Base-by-base conservation (phyloP, 2,888 invertebrate genomes). In the Harpagoxenus sublaevis region DNA sequence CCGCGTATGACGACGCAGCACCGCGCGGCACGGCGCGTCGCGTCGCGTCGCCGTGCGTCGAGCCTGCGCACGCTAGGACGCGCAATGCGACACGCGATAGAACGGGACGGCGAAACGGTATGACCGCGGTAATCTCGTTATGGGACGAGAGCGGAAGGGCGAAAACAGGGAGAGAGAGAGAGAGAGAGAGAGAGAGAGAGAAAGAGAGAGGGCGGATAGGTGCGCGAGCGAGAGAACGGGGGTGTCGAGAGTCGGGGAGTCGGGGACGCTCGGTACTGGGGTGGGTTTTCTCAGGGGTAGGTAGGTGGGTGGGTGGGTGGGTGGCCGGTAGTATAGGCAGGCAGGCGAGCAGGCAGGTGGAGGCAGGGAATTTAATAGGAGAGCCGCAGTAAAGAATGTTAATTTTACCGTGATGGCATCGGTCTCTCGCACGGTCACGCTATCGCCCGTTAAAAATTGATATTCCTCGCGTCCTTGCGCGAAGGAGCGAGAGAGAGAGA, bases 71-170 rank as follows among this genome's bases (percentile, higher is more conserved):
- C 90, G 89, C 81, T 86, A 88, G 89, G 90, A 93, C 94, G 94
- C 94, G 94, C 94, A 94, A 94, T 94, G 94, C 94, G 94, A 93
- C 94, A 94, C 93, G 92, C 93, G 92, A 93, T 91, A 88, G 90
- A 92, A 89, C 88, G 88, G 89, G 92, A 93, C 83, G 88, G 93
- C 87, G 77, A 87, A 90, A 90, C 79, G 77, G 39, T 55, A 79
- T 48, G 73, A 79, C 87, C 70, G 83, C 85, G 86, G 91, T 93
- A 93, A 93, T 93, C 93, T 92, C 89, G 91, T 93, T 93, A 93
- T 89, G 89, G 75, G 85, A 85, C 79, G 88, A 86, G 31, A 68
- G 66, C 60, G 79, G 15, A 60, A 12, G 23, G 15, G 10, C 9
- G 18, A 18, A 12, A 15, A 6, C 6, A 84, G 86, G 71, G 48